Evolutionary conservation across 1,140 invertebrate genomes (phyloP), one percentile per base, ranked within the genome.

Genomic region (Bathynomus jamesi): DNA sequence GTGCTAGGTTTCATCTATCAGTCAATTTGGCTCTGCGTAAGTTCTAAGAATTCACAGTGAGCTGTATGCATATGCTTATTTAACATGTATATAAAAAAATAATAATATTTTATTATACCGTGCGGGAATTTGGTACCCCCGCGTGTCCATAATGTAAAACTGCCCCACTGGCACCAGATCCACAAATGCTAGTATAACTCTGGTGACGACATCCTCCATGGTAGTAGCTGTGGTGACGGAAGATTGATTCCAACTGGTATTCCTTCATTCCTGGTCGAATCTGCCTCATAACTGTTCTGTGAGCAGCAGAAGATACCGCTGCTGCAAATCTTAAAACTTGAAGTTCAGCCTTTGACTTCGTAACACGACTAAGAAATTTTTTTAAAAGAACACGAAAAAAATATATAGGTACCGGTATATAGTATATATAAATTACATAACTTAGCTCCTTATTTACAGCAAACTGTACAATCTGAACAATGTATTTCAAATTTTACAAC

Each of bases 111-210:
- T 17, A 53, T 53, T 21, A 17, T 53, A 53, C 40, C 40, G 86
- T 80, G 79, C 89, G 89, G 79, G 88, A 86, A 82, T 99, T 99
- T 0, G 97, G 96, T 8, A 92, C 93, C 27, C 88, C 93, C 53
- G 96, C 94, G 84, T 99, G 96, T 0, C 97, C 97, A 81, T 99
- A 99, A 83, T 99, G 97, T 30, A 99, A 83, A 74, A 95, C 87
- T 11, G 95, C 88, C 0, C 89, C 89, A 84, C 96, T 98, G 67
- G 86, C 81, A 0, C 96, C 97, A 75, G 91, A 91, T 61, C 91
- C 94, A 84, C 95, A 97, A 74, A 98, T 97, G 81, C 94, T 97
- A 0, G 93, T 97, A 81, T 99, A 99, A 0, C 92, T 91, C 62
- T 90, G 87, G 79, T 92, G 88, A 17, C 96, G 87, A 78, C 93